A percentile compares a stretch with the other conserved stretches of the same genome.
phyloP scores from a whole-genome alignment of 1,140 invertebrate species.

The Leptopilina boulardi region DNA sequence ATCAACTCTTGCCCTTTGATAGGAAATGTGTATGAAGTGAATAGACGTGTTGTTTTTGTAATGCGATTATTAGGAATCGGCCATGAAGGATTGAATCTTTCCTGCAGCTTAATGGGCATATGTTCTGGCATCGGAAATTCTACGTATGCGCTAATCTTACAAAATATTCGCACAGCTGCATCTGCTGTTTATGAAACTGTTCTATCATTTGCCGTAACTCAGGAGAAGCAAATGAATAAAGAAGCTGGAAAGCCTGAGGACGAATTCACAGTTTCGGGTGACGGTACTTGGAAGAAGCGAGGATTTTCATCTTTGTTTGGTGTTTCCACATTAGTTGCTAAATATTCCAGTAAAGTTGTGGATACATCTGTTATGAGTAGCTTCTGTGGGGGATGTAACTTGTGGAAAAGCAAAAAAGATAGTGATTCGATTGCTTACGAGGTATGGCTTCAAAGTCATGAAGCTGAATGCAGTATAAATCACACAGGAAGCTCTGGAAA shows the following conservation, averaged over 20 bases:
- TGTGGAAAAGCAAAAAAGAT: slow-evolving; percentile 32
- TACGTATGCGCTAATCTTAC: background rate
- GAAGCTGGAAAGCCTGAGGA: background rate
- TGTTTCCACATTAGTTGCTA: slow-evolving; percentile 46
- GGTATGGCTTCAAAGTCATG: slow-evolving; percentile 27
- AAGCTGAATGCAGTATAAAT: slow-evolving; percentile 7
- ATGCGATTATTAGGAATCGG: background rate
- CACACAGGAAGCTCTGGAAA: slow-evolving; percentile 26
- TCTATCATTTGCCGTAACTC: slow-evolving; percentile 19
- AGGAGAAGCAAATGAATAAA: slow-evolving; percentile 33
- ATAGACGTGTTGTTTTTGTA: background rate
- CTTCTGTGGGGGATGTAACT: slow-evolving; percentile 36
- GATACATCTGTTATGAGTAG: slow-evolving; percentile 45
- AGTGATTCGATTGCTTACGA: slow-evolving; percentile 4
- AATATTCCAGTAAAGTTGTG: slow-evolving; percentile 50
- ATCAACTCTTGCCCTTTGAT: background rate
- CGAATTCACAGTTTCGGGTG: slow-evolving; percentile 48
- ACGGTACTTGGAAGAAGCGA: slow-evolving; percentile 54
- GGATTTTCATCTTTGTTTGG: slow-evolving; percentile 53
- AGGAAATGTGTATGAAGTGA: background rate
- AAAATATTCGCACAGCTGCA: slow-evolving; percentile 24
- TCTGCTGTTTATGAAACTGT: background rate
- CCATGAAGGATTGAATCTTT: slow-evolving; percentile 8
- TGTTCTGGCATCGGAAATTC: background rate
- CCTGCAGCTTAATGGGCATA: background rate